phyloP scores from a whole-genome alignment of 2,888 invertebrate genomes.

The Sphaeridia pumilis region DNA sequence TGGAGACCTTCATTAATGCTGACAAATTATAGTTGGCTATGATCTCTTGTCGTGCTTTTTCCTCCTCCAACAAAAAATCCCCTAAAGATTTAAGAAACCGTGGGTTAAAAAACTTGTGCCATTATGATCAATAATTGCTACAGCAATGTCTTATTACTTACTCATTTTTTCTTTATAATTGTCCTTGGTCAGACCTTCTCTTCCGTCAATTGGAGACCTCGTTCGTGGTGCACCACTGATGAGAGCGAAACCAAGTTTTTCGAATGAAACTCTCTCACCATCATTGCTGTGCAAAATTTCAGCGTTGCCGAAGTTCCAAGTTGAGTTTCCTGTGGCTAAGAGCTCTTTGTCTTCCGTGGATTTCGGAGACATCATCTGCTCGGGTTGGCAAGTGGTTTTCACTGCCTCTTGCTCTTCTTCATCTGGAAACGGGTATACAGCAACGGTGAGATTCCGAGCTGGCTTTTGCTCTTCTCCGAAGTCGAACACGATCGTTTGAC shows the following conservation, averaged over 20 bases:
- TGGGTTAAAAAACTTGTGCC: no score
- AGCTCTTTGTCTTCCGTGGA: constrained; percentile 9
- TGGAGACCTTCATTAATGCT: constrained; percentile 22
- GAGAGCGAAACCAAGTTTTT: constrained; percentile 34
- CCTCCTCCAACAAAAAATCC: constrained; percentile 33
- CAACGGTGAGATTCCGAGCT: constrained; percentile 58
- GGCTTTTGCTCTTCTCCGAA: constrained; percentile 52
- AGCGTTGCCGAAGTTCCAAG: constrained; percentile 36
- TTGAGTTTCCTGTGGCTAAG: constrained; percentile 21
- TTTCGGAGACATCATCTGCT: constrained; percentile 13
- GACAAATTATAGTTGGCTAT: constrained; percentile 35
- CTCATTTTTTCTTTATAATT: constrained; percentile 35
- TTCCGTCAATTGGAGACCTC: constrained; percentile 13
- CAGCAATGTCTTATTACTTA: constrained; percentile 19
- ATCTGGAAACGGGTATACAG: constrained; percentile 50
- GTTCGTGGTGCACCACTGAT: constrained; percentile 17
- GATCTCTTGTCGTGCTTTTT: constrained; percentile 33
- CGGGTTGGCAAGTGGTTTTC: no score
- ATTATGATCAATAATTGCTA: no score
- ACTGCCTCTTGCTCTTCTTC: no score
- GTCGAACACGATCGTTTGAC: constrained; percentile 65
- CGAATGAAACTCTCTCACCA: constrained; percentile 28
- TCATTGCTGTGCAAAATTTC: constrained; percentile 29
- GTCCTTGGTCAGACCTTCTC: constrained; percentile 24
- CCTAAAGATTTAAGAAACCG: no score